A percentile compares a stretch with the other conserved stretches of the same genome.
phyloP scores from a whole-genome alignment of 2,113 vertebrate species.

The Atrichornis clamosus region DNA sequence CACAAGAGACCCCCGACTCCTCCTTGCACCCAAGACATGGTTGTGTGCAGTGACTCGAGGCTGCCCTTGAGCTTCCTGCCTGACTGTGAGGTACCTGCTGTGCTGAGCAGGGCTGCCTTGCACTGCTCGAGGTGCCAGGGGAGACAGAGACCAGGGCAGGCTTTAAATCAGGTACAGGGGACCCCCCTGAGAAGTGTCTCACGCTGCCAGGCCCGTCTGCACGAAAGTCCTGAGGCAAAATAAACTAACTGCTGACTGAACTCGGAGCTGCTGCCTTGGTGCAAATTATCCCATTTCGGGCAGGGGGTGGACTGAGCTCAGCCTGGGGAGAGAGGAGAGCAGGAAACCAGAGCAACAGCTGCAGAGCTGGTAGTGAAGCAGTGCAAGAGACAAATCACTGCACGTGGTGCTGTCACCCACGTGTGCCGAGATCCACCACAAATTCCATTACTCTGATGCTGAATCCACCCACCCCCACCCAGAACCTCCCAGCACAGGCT shows the following conservation, averaged over 20 bases:
- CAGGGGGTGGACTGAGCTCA: not conserved
- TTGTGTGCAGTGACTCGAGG: not conserved
- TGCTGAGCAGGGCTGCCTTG: not conserved
- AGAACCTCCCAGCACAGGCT: not conserved
- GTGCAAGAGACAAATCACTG: not conserved
- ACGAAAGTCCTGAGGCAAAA: not conserved
- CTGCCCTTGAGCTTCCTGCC: not conserved
- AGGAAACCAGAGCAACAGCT: not conserved
- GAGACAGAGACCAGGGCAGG: not conserved
- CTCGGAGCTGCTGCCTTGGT: not conserved
- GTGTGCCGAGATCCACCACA: rapidly evolving
- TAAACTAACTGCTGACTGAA: not conserved
- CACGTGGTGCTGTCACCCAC: rapidly evolving
- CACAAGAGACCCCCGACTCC: not conserved
- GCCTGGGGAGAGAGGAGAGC: not conserved
- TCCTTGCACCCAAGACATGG: not conserved
- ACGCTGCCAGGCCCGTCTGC: not conserved
- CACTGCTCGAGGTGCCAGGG: rapidly evolving
- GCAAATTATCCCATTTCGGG: not conserved
- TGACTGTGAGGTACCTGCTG: rapidly evolving
- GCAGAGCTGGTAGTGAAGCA: not conserved
- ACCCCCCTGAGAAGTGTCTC: not conserved
- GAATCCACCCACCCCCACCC: not conserved
- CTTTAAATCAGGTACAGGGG: not conserved
- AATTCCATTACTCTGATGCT: not conserved